These are phyloP conservation scores for Antitype chi DNA, from an alignment of 2,888 invertebrate genomes.

Conservation along the genomic window DNA sequence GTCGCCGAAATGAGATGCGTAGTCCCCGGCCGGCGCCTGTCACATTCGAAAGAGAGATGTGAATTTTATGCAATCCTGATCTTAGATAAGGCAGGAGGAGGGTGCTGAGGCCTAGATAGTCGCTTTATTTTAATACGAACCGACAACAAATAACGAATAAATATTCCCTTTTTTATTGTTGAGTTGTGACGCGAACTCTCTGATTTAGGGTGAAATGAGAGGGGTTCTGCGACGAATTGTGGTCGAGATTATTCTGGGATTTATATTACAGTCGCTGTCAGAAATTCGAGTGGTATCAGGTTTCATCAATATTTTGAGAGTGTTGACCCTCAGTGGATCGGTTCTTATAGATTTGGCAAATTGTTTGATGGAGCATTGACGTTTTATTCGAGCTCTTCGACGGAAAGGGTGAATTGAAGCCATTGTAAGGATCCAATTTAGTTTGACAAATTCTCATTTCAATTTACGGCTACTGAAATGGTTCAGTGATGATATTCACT, in stretches of 20 bases:
- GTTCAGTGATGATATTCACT: background rate
- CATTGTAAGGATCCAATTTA: conserved; percentile 44
- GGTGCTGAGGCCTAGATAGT: conserved; percentile 88
- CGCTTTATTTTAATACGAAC: conserved; percentile 90
- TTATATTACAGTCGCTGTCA: conserved; percentile 84
- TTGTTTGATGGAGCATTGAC: conserved; percentile 65
- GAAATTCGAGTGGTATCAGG: conserved; percentile 81
- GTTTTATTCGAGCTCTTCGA: conserved; percentile 43
- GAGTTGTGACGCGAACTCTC: conserved; percentile 85
- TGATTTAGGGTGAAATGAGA: conserved; percentile 87
- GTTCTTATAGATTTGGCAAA: conserved; percentile 65
- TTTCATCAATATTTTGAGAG: conserved; percentile 83
- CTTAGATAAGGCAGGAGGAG: conserved; percentile 86
- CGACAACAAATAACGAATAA: conserved; percentile 90
- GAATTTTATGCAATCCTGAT: conserved; percentile 89
- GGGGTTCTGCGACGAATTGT: conserved; percentile 86
- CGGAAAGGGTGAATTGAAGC: conserved; percentile 39
- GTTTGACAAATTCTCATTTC: conserved; percentile 30
- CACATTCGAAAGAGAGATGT: conserved; percentile 86
- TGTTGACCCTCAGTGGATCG: conserved; percentile 69
- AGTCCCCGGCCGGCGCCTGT: conserved; percentile 79
- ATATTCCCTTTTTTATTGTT: conserved; percentile 89
- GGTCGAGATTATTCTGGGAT: conserved; percentile 86
- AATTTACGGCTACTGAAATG: conserved; percentile 2
- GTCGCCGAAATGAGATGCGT: conserved; percentile 83